Percentiles rank a stretch among this genome's conserved stretches.
Evolutionary conservation across 2,113 vertebrate species (phyloP).

Genomic region (Taurulus bubalis): DNA sequence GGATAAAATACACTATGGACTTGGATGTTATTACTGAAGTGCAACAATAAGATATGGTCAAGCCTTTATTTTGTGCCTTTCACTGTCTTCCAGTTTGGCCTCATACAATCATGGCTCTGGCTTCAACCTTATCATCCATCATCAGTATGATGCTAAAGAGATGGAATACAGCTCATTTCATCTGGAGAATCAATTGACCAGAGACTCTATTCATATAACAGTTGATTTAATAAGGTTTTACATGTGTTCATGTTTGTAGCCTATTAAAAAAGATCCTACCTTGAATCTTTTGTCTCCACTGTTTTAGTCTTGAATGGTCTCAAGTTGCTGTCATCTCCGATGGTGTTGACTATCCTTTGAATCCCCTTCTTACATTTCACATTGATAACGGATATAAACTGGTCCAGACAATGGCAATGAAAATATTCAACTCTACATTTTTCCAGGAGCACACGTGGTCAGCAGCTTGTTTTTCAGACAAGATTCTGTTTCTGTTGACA

Average conservation of each 20-base stretch:
- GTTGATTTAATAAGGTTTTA: neutral
- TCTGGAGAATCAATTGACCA: neutral
- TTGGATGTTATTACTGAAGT: neutral
- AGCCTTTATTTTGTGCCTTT: conserved; percentile 9
- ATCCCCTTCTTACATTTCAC: neutral
- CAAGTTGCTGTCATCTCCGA: neutral
- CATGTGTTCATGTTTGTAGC: conserved; percentile 3
- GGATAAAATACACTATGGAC: neutral
- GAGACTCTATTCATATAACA: neutral
- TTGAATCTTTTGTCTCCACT: neutral
- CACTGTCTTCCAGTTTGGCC: neutral
- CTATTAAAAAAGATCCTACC: conserved; percentile 25
- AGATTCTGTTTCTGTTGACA: neutral
- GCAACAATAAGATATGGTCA: neutral
- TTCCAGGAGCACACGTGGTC: neutral
- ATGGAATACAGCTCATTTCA: neutral
- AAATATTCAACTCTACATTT: neutral
- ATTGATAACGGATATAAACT: neutral
- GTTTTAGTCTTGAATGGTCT: neutral
- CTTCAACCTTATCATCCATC: neutral
- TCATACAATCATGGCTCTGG: neutral
- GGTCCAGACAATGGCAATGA: neutral
- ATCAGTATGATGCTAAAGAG: neutral
- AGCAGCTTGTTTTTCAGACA: neutral
- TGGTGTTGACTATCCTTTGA: neutral